Percentiles rank a stretch among this genome's conserved stretches.
Conservation (phyloP, 2,888 invertebrate genomes). For the Rhagophthalmus giganteus region DNA sequence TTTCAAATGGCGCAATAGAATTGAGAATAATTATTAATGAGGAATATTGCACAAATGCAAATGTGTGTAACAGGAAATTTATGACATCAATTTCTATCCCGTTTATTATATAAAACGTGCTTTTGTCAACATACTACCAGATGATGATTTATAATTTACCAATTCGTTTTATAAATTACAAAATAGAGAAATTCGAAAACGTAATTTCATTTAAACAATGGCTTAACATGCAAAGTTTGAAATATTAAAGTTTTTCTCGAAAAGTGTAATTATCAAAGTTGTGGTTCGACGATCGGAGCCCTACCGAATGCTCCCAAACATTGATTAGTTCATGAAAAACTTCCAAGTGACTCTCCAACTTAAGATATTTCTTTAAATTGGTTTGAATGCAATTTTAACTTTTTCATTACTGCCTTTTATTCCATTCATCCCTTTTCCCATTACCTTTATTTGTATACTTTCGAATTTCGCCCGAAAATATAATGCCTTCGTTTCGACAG, state of each 20-base stretch:
- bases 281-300: constrained; percentile 43
- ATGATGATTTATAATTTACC: not conserved
- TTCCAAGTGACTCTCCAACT: constrained; percentile 47
- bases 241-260: constrained; percentile 13
- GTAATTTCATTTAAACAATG: constrained; percentile 7
- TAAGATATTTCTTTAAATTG: constrained; percentile 46
- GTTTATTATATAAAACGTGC: constrained; percentile 24
- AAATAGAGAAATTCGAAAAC: not conserved
- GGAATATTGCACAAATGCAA: constrained; percentile 19
- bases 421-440: constrained; percentile 31
- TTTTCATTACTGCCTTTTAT: constrained; percentile 43
- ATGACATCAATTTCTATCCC: constrained; percentile 21
- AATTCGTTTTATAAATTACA: not conserved
- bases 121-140: constrained; percentile 12
- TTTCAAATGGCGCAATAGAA: constrained; percentile 11
- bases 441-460: constrained; percentile 24
- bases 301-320: constrained; percentile 46
- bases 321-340: constrained; percentile 50
- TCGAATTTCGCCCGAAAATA: constrained; percentile 9
- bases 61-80: constrained; percentile 17
- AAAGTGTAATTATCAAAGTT: constrained; percentile 49
- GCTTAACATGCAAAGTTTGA: constrained; percentile 2
- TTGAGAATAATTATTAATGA: constrained; percentile 14
- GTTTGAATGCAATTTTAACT: constrained; percentile 47
- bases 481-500: constrained; percentile 3